phyloP scores from a whole-genome alignment of 2,113 vertebrate genomes.

The Pterocles orientalis region DNA sequence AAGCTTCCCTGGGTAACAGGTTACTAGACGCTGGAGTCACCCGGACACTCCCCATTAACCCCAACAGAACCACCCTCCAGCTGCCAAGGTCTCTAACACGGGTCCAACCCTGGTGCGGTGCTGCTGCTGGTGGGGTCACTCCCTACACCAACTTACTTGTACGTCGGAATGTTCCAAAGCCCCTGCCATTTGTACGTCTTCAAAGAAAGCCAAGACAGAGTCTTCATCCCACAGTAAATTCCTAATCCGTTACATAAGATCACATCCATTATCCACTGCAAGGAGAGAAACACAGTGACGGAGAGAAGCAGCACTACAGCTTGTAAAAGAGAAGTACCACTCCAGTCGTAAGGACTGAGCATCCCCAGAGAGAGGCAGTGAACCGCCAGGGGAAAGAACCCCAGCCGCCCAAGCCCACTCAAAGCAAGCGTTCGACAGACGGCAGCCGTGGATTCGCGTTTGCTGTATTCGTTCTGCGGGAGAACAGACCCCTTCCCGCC shows the following conservation, averaged over 20 bases:
- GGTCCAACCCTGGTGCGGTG: neutral
- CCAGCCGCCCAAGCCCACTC: neutral
- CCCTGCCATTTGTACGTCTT: constrained; percentile 99
- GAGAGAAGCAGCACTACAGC: neutral
- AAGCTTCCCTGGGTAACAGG: neutral
- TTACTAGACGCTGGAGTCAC: neutral
- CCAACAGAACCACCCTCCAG: neutral
- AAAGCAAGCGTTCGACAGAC: neutral
- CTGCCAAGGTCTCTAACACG: neutral
- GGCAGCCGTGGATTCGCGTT: neutral
- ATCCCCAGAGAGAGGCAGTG: neutral
- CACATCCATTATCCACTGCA: constrained; percentile 98
- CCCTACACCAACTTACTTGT: constrained; percentile 82
- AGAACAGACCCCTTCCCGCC: neutral
- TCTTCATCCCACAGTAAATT: constrained; percentile 99
- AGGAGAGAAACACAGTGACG: neutral
- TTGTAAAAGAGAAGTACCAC: no score
- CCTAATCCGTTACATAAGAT: constrained; percentile 94
- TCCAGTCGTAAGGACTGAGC: neutral
- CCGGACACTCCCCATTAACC: neutral
- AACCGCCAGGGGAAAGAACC: neutral
- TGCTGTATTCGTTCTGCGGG: neutral
- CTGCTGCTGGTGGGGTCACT: neutral
- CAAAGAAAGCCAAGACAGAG: constrained; percentile 95
- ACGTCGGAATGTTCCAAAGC: constrained; percentile 98